Evolutionary conservation across 1,140 invertebrate genomes (phyloP), one percentile per base, ranked within the genome.

Genomic region (Ridgeia piscesae): DNA sequence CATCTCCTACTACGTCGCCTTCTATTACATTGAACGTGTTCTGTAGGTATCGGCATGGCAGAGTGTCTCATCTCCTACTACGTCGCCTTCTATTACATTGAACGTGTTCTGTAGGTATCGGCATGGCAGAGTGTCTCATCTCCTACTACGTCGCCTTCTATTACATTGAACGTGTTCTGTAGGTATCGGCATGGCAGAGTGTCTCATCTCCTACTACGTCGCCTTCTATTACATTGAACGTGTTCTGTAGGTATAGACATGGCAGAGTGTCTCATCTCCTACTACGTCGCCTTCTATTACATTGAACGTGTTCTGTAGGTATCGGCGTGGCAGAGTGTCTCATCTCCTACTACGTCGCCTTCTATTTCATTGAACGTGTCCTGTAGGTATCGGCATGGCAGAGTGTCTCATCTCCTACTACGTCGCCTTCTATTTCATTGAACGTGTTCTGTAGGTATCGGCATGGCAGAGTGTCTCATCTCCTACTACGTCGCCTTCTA

Each of bases 201-300:
- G 95, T 91, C 96, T 99, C 93, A 99, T 99, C 93, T 98, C 99
- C 6, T 99, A 99, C 96, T 99, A 99, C 96, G 99, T 99, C 91
- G 99, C 99, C 95, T 99, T 99, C 96, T 99, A 99, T 96, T 99
- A 99, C 96, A 99, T n/a, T n/a, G n/a, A n/a, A n/a, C n/a, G n/a
- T n/a, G n/a, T n/a, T n/a, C 48, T 91, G 21, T 93, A 96, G 95
- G 95, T 93, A 95, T 96, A 34, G 95, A 95, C 0, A 94, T 95
- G 91, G 94, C 95, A 1, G 95, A 95, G 27, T 95, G 95, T 91
- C 96, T 99, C 93, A 99, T 99, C 93, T 98, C 99, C 6, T 99
- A 99, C 96, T 99, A 99, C 96, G 99, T 99, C 91, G 99, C 99
- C 95, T 99, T 99, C 96, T 99, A 99, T 96, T 99, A 99, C 96